Conservation (phyloP, 2,797 vertebrate species). For the Poecilia velifera region DNA sequence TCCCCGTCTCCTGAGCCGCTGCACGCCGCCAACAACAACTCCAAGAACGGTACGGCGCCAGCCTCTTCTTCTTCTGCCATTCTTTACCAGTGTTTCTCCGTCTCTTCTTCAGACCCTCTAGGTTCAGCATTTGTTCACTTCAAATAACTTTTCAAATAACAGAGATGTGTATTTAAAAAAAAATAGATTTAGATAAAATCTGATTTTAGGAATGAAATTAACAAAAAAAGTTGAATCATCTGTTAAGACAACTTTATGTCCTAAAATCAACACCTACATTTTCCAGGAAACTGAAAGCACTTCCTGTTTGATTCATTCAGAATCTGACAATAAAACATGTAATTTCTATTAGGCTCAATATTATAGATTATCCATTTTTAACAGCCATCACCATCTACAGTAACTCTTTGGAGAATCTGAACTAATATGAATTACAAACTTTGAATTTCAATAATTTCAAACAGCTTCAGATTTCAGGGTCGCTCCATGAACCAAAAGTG, state of each 20-base stretch:
- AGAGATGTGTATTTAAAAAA: no score
- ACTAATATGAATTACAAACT: no score
- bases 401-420: no score
- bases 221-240: no score
- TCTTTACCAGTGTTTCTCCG: background rate
- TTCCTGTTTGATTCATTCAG: background rate
- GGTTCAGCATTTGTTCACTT: no score
- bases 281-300: background rate
- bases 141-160: no score
- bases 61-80: background rate
- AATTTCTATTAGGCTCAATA: background rate
- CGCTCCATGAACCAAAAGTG: background rate
- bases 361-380: background rate
- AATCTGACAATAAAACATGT: background rate
- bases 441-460: background rate
- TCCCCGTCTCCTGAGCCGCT: constrained; percentile 71
- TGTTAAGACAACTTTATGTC: background rate
- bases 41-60: constrained; percentile 39
- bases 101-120: background rate
- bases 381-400: no score
- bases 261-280: background rate
- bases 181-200: no score
- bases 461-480: background rate
- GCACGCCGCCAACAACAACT: constrained; percentile 63
- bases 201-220: no score